Evolutionary conservation across 2,113 vertebrate genomes (phyloP).

Genomic region (Mesembrinibis cayennensis): DNA sequence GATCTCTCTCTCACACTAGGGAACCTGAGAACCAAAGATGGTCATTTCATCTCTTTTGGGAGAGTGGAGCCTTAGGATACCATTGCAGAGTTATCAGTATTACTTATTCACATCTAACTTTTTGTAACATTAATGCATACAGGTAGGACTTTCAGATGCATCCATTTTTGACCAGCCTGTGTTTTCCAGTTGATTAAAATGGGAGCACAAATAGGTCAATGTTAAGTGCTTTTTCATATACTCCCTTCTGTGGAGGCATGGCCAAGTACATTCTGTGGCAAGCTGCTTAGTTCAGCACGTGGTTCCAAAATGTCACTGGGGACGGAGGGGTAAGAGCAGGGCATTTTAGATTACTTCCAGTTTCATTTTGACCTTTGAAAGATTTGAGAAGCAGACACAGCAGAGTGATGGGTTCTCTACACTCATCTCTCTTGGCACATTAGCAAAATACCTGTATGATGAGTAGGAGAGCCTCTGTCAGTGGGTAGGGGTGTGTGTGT

Average conservation of each 20-base stretch:
- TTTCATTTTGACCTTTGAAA: constrained; percentile 3
- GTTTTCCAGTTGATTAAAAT: background rate
- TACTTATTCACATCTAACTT: background rate
- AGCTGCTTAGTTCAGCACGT: background rate
- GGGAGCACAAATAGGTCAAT: background rate
- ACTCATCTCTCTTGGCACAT: background rate
- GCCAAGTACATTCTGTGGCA: background rate
- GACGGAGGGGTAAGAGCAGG: background rate
- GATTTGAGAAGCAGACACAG: background rate
- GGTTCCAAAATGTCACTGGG: background rate
- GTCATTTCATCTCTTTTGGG: background rate
- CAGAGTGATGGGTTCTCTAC: background rate
- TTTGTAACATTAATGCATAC: fast-evolving
- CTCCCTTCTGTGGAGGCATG: background rate
- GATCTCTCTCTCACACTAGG: background rate
- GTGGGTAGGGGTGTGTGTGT: background rate
- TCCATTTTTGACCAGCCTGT: background rate
- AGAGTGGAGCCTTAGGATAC: background rate
- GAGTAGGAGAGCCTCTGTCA: background rate
- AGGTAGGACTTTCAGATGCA: background rate
- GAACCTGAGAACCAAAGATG: background rate
- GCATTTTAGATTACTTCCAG: background rate
- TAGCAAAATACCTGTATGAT: background rate
- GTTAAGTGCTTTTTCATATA: constrained; percentile 26
- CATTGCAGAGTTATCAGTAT: background rate